Conservation (phyloP, 2,797 vertebrate genomes). For the Leucoraja ocellata region DNA sequence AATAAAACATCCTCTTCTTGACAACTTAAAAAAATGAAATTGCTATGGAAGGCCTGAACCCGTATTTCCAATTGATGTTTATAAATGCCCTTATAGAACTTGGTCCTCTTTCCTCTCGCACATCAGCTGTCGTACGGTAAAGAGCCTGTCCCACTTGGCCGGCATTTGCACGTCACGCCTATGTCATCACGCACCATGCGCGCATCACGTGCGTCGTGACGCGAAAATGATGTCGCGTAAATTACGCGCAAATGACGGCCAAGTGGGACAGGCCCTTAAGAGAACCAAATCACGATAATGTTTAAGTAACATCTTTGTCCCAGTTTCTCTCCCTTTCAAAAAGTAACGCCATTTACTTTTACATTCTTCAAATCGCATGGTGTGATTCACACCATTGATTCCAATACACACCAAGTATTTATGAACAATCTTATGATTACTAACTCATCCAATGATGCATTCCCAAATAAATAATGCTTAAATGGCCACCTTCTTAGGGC, state of each 20-base stretch:
- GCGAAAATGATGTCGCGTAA: no score
- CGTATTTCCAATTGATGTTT: not conserved
- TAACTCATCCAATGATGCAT: not conserved
- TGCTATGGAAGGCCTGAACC: not conserved
- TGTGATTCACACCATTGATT: not conserved
- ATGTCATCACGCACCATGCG: no score
- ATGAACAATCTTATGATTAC: not conserved
- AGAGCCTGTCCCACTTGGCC: no score
- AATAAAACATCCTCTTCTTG: not conserved
- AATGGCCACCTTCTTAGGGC: no score
- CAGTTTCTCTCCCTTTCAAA: not conserved
- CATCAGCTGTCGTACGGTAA: not conserved
- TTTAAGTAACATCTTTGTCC: not conserved
- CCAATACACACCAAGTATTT: not conserved
- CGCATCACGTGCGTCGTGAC: no score
- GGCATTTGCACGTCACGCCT: no score
- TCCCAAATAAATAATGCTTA: not conserved
- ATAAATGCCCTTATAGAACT: conserved; percentile 5
- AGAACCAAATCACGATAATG: not conserved
- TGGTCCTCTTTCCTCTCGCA: not conserved
- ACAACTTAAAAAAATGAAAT: not conserved
- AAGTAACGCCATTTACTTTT: not conserved
- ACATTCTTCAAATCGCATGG: not conserved
- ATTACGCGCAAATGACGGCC: no score
- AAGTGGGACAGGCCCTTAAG: no score